Base-by-base conservation (phyloP, 2,797 vertebrate genomes). In the Scleropages formosus region DNA sequence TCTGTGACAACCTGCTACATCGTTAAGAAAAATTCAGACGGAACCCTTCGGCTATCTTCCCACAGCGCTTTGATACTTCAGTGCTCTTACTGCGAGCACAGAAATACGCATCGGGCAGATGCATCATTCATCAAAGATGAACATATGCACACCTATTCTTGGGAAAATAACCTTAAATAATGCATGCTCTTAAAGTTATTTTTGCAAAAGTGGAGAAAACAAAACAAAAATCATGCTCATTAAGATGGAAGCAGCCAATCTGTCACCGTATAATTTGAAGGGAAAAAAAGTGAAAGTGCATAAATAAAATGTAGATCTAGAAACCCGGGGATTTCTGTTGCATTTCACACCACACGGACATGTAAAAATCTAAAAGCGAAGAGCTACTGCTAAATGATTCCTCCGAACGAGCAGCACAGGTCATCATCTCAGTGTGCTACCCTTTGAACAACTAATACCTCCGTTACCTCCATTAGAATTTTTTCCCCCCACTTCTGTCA, bases 151-250 rank as follows among this genome's bases (percentile, higher is more conserved):
- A 20, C 60, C n/a, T 3, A 62, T 62, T 26, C 60, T 62, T 4
- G 3, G 16, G 8, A 24, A 60, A 62, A 24, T 18, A 1, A 26
- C 60, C 0, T 8, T n/a, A 62, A 24, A 26, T 24, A 26, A 62
- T 62, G 62, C 20, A 13, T 12, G 22, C 4, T 22, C 26, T 24
- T 8, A 62, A 2, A 39, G 6, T 39, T 39, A 24, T 49, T 20
- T 69, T 53, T 15, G 51, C 20, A 9, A 47, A 22, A 20, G 66
- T 24, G 66, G 22, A 47, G 47, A 66, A 69, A 24, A 53, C 51
- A 69, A 53, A 24, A 69, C 47, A 51, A 49, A 64, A 69, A 69
- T 53, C 51, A 69, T 26, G 16, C 47, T 49, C 66, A 24, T n/a
- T 69, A 46, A 69, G 46, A 26, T 51, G 66, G 24, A 39, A 39